These are phyloP conservation scores for Passer montanus DNA, from an alignment of 2,113 vertebrate species.

Conservation along the genomic window DNA sequence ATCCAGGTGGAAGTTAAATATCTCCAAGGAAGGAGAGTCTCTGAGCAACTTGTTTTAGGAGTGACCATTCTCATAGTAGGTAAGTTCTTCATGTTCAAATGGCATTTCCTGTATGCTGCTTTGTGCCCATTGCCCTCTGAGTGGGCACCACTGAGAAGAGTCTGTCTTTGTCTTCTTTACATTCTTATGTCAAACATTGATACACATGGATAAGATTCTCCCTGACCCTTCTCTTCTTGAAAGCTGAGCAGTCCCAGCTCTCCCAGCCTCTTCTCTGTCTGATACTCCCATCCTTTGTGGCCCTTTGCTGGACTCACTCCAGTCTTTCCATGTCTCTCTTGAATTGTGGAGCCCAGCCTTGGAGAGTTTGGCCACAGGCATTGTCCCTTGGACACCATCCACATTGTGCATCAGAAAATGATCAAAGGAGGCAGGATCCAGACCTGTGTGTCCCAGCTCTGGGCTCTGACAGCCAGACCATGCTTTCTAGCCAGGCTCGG, in stretches of 20 bases:
- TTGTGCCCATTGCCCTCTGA: not conserved
- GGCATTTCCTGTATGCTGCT: not conserved
- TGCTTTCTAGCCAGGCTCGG: not conserved
- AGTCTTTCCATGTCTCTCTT: not conserved
- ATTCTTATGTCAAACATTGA: not conserved
- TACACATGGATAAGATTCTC: not conserved
- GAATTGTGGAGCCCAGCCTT: not conserved
- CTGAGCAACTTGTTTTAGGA: not conserved
- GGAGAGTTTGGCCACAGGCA: not conserved
- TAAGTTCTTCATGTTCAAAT: not conserved
- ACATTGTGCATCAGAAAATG: not conserved
- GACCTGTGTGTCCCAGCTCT: not conserved
- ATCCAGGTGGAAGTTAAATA: not conserved
- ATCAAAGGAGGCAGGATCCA: not conserved
- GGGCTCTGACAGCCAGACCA: accelerated
- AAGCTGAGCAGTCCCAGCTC: not conserved
- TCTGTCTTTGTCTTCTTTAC: not conserved
- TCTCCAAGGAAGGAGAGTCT: not conserved
- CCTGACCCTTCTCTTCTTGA: not conserved
- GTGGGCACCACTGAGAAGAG: not conserved
- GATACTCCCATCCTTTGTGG: not conserved
- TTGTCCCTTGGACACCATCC: not conserved
- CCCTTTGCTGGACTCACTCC: not conserved
- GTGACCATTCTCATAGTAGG: not conserved
- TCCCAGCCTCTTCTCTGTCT: not conserved